Evolutionary conservation across 2,113 vertebrate species (phyloP).

Genomic region (Orthonyx spaldingii): DNA sequence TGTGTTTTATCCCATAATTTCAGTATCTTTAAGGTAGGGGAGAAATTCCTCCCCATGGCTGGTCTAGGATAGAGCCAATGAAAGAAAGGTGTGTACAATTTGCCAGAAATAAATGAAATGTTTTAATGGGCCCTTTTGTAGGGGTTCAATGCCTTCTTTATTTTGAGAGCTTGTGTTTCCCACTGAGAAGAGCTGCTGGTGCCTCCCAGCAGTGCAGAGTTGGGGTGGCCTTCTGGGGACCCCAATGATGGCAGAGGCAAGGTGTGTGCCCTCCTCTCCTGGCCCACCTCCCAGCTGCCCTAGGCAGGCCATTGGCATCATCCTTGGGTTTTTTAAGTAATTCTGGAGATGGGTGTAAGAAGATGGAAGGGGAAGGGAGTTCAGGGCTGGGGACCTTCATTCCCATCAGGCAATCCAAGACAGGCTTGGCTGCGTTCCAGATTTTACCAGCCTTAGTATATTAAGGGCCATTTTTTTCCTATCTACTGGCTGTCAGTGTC

Average conservation of each 20-base stretch:
- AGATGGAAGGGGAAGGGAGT: not conserved
- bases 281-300: not conserved
- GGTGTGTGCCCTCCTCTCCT: not conserved
- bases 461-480: not conserved
- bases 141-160: not conserved
- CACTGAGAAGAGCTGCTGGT: not conserved
- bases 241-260: rapidly evolving
- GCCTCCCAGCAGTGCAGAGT: not conserved
- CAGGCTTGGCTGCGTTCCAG: not conserved
- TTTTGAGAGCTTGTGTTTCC: not conserved
- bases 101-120: not conserved
- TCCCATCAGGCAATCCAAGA: not conserved
- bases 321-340: not conserved
- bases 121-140: not conserved
- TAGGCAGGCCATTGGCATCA: not conserved
- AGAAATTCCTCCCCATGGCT: not conserved
- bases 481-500: not conserved
- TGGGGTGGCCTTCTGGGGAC: not conserved
- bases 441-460: not conserved
- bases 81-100: not conserved
- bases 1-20: conserved; percentile 37
- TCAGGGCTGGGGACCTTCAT: not conserved
- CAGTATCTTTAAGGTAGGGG: conserved; percentile 29
- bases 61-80: not conserved
- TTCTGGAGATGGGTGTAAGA: not conserved